Evolutionary conservation across 2,888 invertebrate genomes (phyloP), one percentile per base, ranked within the genome.

Genomic region (Pyrocoelia pectoralis): DNA sequence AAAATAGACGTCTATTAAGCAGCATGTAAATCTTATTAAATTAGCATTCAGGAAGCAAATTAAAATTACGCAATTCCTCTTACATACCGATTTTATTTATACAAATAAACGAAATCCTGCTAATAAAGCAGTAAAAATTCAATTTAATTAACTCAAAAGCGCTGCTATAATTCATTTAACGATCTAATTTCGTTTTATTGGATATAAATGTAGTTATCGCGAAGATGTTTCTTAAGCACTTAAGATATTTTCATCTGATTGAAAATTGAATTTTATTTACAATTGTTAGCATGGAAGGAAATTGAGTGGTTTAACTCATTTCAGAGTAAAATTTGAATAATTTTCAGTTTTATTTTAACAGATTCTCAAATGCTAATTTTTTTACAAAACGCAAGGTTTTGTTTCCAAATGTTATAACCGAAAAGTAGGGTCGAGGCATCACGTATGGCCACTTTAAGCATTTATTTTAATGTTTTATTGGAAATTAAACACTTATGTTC

Each of bases 71-170:
- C 6, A 24, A 24, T 24, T 33, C 8, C 33, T 3, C 33, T 33
- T 33, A 8, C 24, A 6, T 24, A 3, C 24, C 24, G 24, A 24
- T 24, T 24, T 24, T 3, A 24, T 24, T 5, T 5, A 24, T 8
- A 8, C 9, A 33, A 33, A n/a, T 33, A 33, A 33, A n/a, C 33
- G n/a, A 33, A 33, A 33, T n/a, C 33, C 2, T n/a, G n/a, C n/a
- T n/a, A 33, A 33, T 33, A 6, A n/a, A 33, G 33, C 8, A 33
- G 33, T 33, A 33, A 33, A 33, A 33, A 33, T 33, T 33, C 33
- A 33, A 33, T 33, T 33, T 33, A 33, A 33, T 33, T 33, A 33
- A 33, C 33, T 33, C 33, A 33, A 33, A 33, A 33, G 33, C 33
- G 33, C 10, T n/a, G n/a, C 10, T 33, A 33, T 33, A 33, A 33